phyloP scores from a whole-genome alignment of 2,113 vertebrate species.

The Copsychus sechellarum region DNA sequence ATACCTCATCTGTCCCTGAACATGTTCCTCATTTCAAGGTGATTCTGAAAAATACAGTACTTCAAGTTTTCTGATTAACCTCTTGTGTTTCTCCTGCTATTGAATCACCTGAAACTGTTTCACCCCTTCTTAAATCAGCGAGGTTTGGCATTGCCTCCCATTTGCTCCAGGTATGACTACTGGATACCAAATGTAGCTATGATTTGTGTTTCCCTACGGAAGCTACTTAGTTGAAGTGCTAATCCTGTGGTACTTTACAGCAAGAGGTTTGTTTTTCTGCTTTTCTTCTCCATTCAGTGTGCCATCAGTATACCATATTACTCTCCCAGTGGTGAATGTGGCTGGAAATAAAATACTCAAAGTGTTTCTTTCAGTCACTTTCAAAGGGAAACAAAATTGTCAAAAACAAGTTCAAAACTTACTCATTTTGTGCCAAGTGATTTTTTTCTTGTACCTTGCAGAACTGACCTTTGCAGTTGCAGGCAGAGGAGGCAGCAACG shows the following conservation, averaged over 20 bases:
- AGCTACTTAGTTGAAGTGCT: slow-evolving; percentile 12
- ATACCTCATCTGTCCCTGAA: neutral
- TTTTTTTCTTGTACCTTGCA: neutral
- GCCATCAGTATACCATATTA: neutral
- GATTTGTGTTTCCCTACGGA: neutral
- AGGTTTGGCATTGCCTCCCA: neutral
- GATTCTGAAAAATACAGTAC: neutral
- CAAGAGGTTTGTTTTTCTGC: slow-evolving; percentile 30
- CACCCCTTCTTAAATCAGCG: neutral
- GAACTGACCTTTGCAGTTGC: slow-evolving; percentile 43
- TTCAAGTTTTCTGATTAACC: neutral
- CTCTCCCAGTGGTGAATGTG: neutral
- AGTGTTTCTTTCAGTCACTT: neutral
- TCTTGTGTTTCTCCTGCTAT: neutral
- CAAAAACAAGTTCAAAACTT: neutral
- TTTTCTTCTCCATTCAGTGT: neutral
- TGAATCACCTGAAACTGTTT: neutral
- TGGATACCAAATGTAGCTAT: neutral
- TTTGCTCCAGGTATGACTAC: neutral
- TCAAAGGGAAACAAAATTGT: neutral
- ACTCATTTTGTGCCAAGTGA: neutral
- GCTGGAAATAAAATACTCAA: neutral
- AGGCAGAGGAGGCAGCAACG: neutral
- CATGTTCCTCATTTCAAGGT: neutral
- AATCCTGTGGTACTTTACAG: neutral